Evolutionary conservation across 2,888 invertebrate genomes (phyloP).

Genomic region (Barypeithes pellucidus): DNA sequence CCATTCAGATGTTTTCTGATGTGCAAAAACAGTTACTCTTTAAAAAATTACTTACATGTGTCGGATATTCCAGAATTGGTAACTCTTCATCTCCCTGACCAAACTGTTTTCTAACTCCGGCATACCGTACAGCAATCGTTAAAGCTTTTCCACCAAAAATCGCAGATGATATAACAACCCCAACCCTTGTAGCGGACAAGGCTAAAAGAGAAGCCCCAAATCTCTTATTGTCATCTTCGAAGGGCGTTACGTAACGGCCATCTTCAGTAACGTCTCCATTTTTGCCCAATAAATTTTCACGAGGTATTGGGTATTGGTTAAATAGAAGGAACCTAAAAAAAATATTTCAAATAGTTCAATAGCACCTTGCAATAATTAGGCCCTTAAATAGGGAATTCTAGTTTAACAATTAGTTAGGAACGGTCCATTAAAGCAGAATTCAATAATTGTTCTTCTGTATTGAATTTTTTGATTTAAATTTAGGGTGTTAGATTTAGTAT

Average conservation of each 20-base stretch:
- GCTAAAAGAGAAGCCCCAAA: slow-evolving; percentile 89
- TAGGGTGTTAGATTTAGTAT: too few relatives aligned
- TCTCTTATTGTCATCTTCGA: slow-evolving; percentile 87
- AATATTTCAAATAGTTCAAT: too few relatives aligned
- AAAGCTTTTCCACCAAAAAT: slow-evolving; percentile 82
- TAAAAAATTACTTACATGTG: slow-evolving; percentile 76
- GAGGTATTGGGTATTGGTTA: slow-evolving; percentile 85
- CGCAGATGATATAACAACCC: slow-evolving; percentile 78
- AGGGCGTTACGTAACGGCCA: slow-evolving; percentile 86
- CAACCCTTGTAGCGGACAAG: slow-evolving; percentile 87
- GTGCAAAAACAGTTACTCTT: background rate
- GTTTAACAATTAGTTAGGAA: too few relatives aligned
- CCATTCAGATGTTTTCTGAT: too few relatives aligned
- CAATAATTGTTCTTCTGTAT: too few relatives aligned
- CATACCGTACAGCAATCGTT: slow-evolving; percentile 89
- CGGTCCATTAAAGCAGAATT: too few relatives aligned
- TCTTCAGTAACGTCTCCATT: slow-evolving; percentile 89
- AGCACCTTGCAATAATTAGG: too few relatives aligned
- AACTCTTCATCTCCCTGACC: slow-evolving; percentile 84
- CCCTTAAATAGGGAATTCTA: too few relatives aligned
- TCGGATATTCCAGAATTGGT: slow-evolving; percentile 93
- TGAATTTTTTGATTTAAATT: too few relatives aligned
- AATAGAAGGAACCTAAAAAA: slow-evolving; percentile 80
- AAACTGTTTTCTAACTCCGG: slow-evolving; percentile 90
- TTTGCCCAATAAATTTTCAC: slow-evolving; percentile 86